phyloP scores from a whole-genome alignment of 2,888 invertebrate species.

The Hirtodrosophila alboralis region DNA sequence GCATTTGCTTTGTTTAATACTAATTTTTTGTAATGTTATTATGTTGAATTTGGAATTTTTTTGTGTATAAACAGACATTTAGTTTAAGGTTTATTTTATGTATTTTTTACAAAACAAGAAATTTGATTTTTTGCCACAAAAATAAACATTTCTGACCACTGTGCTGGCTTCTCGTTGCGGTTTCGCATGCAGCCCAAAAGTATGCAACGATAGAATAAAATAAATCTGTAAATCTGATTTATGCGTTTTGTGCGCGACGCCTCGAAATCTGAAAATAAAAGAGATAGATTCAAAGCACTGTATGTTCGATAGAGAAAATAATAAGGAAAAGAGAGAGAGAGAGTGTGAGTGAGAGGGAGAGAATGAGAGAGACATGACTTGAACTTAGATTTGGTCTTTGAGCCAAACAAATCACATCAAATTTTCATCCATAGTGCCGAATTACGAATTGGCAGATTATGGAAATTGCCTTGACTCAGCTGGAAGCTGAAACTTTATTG shows the following conservation, averaged over 20 bases:
- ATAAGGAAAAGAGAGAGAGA: not conserved
- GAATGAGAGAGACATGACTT: conserved; percentile 4
- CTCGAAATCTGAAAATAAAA: conserved; percentile 35
- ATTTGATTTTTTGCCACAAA: not conserved
- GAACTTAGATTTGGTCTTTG: no score
- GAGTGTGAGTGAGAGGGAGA: not conserved
- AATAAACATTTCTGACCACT: no score
- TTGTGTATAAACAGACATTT: no score
- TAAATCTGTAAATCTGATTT: conserved; percentile 78
- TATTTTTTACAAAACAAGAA: no score
- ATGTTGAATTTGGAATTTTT: no score
- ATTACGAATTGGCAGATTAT: conserved; percentile 79
- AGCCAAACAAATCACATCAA: conserved; percentile 58
- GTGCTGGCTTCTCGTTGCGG: conserved; percentile 19
- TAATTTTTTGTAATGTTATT: no score
- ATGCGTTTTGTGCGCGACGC: conserved; percentile 66
- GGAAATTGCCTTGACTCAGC: conserved; percentile 65
- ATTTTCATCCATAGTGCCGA: conserved; percentile 71
- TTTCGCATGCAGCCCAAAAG: conserved; percentile 46
- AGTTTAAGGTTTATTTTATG: no score
- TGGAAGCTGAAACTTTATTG: conserved; percentile 54
- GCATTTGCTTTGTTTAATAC: no score
- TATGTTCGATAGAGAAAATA: conserved; percentile 2
- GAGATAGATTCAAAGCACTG: no score
- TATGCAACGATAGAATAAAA: conserved; percentile 39